phyloP scores from a whole-genome alignment of 1,140 invertebrate genomes.

The Temnothorax longispinosus region DNA sequence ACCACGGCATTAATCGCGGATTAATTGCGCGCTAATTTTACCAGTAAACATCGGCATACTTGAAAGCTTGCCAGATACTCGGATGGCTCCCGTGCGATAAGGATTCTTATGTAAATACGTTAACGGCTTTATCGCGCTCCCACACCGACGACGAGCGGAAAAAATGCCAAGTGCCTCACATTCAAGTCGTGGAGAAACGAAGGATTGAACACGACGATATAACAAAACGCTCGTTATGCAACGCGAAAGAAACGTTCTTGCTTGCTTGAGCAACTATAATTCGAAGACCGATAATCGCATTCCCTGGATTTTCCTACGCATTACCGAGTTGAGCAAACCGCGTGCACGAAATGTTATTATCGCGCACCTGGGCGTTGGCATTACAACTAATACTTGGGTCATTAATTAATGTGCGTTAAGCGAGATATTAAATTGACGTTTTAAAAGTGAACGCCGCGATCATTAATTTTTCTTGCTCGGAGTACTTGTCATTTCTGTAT shows the following conservation, averaged over 20 bases:
- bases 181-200: constrained; percentile 1
- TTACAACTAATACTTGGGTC: not conserved
- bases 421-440: not conserved
- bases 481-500: not conserved
- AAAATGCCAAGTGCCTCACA: constrained; percentile 1
- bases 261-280: constrained; percentile 13
- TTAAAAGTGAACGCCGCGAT: not conserved
- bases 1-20: constrained; percentile 29
- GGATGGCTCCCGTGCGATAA: constrained; percentile 58
- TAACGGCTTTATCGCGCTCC: constrained; percentile 54
- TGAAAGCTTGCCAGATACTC: constrained; percentile 32
- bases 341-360: not conserved
- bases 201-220: constrained; percentile 11
- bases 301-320: constrained; percentile 20
- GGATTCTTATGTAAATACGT: constrained; percentile 71
- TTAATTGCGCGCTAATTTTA: constrained; percentile 70
- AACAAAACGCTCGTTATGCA: constrained; percentile 54
- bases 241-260: constrained; percentile 35
- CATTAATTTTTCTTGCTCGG: not conserved
- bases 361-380: not conserved
- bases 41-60: constrained; percentile 36
- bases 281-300: constrained; percentile 2
- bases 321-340: not conserved
- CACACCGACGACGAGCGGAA: constrained; percentile 30
- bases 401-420: constrained; percentile 24